Evolutionary conservation across 1,140 invertebrate genomes (phyloP).

Genomic region (Paramacrobiotus metropolitanus): DNA sequence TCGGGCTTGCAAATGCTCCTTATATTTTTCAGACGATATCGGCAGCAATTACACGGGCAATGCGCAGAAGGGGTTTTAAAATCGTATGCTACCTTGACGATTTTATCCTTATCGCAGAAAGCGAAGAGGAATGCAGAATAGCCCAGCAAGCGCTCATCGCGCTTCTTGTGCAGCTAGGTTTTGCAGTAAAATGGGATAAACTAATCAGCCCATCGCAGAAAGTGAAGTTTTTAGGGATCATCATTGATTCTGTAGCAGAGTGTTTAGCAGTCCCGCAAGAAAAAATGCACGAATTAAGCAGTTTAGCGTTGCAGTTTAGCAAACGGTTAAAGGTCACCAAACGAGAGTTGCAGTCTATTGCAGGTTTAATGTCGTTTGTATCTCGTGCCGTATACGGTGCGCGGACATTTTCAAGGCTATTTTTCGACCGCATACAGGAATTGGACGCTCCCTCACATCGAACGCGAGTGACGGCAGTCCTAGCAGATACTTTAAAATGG

Average conservation of each 20-base stretch:
- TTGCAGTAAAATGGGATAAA: slow-evolving; percentile 3
- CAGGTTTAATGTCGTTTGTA: not conserved
- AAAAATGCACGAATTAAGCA: not conserved
- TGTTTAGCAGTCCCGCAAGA: not conserved
- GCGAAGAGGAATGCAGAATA: not conserved
- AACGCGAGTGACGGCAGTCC: not conserved
- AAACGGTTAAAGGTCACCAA: not conserved
- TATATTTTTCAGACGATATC: not conserved
- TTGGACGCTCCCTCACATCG: not conserved
- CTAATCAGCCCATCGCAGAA: not conserved
- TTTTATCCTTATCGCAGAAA: not conserved
- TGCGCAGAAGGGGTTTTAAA: not conserved
- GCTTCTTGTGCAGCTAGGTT: not conserved
- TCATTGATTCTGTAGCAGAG: not conserved
- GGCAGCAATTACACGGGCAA: not conserved
- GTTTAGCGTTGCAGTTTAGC: not conserved
- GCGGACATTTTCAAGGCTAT: not conserved
- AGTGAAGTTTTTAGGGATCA: not conserved
- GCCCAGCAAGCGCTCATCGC: not conserved
- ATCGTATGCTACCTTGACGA: not conserved
- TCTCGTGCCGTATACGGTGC: not conserved
- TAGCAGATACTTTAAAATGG: not conserved
- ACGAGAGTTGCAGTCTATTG: not conserved
- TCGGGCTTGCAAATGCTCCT: not conserved
- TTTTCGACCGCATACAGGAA: not conserved